Percentiles rank a stretch among this genome's conserved stretches.
These are phyloP conservation scores for Cydia amplana DNA, from an alignment of 1,140 invertebrate species.

Conservation along the genomic window DNA sequence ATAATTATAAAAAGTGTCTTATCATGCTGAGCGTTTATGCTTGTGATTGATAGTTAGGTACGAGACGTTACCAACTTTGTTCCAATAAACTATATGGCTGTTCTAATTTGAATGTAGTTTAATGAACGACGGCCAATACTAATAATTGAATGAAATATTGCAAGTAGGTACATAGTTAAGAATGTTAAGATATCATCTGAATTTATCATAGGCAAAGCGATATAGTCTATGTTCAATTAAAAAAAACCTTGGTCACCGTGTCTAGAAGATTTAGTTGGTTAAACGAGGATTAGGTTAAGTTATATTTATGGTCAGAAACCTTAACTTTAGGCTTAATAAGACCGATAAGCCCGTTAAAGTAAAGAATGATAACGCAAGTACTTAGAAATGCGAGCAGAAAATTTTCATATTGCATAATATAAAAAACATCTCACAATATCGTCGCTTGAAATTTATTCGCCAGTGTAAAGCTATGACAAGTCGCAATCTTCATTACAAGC, in stretches of 20 bases:
- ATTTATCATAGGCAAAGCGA: not conserved
- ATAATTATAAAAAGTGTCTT: not conserved
- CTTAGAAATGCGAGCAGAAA: not conserved
- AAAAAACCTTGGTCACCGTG: not conserved
- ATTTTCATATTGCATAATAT: not conserved
- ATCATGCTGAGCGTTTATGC: not conserved
- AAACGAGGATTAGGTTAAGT: not conserved
- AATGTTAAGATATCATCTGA: not conserved
- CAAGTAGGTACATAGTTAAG: no score
- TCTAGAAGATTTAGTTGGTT: not conserved
- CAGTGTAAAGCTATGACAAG: not conserved
- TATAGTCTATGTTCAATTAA: not conserved
- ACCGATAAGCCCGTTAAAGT: not conserved
- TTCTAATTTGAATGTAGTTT: not conserved
- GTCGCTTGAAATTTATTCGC: not conserved
- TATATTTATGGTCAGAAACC: slow-evolving; percentile 6
- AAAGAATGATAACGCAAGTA: not conserved
- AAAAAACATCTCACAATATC: not conserved
- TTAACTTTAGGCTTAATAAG: slow-evolving; percentile 8
- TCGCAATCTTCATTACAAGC: not conserved
- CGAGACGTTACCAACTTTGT: not conserved
- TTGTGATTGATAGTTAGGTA: not conserved
- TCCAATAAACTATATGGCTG: not conserved
- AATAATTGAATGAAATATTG: no score
- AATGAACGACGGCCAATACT: not conserved